phyloP scores from a whole-genome alignment of 2,113 vertebrate genomes.

The Clinocottus analis region DNA sequence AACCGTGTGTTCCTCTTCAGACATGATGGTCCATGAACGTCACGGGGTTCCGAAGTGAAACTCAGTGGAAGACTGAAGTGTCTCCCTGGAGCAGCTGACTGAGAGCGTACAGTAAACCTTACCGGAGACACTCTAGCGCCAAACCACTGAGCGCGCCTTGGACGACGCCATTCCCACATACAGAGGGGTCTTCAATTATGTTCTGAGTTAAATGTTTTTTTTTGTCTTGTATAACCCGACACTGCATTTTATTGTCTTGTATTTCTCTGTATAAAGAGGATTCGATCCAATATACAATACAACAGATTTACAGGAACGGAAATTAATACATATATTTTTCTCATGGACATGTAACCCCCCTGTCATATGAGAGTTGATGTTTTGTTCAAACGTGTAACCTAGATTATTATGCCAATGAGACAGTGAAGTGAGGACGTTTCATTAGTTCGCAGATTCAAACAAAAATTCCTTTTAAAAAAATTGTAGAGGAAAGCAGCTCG shows the following conservation, averaged over 20 bases:
- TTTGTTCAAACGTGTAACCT: slow-evolving; percentile 23
- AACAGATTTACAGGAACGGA: fast-evolving
- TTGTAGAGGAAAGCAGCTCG: too few relatives aligned
- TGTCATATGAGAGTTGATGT: neutral
- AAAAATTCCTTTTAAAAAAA: too few relatives aligned
- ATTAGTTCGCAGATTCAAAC: too few relatives aligned
- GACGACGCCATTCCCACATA: slow-evolving; percentile 40
- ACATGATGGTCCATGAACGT: slow-evolving; percentile 75
- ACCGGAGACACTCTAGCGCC: slow-evolving; percentile 69
- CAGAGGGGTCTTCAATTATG: fast-evolving
- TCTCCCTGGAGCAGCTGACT: neutral
- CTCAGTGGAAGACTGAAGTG: neutral
- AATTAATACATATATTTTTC: neutral
- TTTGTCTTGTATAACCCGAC: neutral
- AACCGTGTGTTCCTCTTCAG: slow-evolving; percentile 86
- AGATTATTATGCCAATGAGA: slow-evolving; percentile 29
- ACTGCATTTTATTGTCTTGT: neutral
- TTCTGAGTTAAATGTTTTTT: neutral
- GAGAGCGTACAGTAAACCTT: slow-evolving; percentile 30
- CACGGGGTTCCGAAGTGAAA: neutral
- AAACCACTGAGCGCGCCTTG: slow-evolving; percentile 77
- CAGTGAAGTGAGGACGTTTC: neutral
- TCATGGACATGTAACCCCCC: slow-evolving; percentile 1
- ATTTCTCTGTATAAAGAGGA: fast-evolving
- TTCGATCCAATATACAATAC: fast-evolving